phyloP scores from a whole-genome alignment of 1,140 invertebrate species.

The Drosophila sp. region DNA sequence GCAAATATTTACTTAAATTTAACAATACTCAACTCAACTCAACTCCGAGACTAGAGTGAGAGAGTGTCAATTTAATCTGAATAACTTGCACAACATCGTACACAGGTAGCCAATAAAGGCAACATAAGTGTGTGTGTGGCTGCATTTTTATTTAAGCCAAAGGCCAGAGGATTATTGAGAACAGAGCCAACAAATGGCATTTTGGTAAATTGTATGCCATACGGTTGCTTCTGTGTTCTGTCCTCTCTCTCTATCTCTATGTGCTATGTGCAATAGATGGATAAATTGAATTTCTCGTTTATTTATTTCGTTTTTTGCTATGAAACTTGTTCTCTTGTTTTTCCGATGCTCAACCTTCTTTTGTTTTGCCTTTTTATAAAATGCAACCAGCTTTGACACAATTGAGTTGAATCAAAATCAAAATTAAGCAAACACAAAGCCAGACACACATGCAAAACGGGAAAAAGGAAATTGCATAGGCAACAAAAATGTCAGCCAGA shows the following conservation, averaged over 20 bases:
- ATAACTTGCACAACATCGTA: background rate
- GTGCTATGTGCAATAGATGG: background rate
- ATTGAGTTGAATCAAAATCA: conserved; percentile 38
- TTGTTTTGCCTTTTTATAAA: background rate
- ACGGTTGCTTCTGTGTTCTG: background rate
- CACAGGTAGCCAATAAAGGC: too few relatives aligned
- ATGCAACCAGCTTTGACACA: conserved; percentile 19
- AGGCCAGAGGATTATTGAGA: conserved; percentile 4
- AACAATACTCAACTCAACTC: background rate
- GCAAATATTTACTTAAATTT: too few relatives aligned
- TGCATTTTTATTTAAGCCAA: conserved; percentile 4
- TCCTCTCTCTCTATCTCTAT: background rate
- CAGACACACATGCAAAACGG: conserved; percentile 21
- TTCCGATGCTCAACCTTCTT: background rate
- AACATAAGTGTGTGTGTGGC: background rate
- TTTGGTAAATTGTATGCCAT: background rate
- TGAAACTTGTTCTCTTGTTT: background rate
- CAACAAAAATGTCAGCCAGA: background rate
- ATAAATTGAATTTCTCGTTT: conserved; percentile 11
- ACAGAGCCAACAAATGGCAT: conserved; percentile 3
- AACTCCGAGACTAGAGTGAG: background rate
- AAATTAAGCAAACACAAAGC: conserved; percentile 45
- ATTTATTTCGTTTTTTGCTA: conserved; percentile 3
- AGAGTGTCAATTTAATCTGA: conserved; percentile 3
- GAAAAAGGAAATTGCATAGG: conserved; percentile 20